Evolutionary conservation across 2,113 vertebrate species (phyloP).

Genomic region (Xiphophorus maculatus): DNA sequence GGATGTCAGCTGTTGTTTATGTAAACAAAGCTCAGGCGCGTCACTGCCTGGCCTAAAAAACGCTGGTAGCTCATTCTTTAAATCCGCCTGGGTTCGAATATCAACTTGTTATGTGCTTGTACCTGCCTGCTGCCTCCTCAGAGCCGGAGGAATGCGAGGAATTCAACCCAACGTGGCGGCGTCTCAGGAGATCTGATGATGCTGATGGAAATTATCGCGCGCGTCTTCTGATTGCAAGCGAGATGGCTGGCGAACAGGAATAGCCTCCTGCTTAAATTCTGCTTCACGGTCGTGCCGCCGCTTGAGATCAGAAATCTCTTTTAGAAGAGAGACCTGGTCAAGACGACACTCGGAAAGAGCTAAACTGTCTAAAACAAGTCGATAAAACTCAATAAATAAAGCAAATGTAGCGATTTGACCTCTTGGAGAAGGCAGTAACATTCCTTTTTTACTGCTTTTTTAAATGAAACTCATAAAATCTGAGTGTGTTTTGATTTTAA

Average conservation of each 20-base stretch:
- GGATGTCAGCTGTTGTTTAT: conserved; percentile 22
- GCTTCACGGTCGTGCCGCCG: conserved; percentile 12
- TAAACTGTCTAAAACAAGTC: background rate
- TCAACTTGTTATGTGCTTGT: conserved; percentile 21
- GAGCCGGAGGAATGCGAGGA: conserved; percentile 62
- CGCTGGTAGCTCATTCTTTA: conserved; percentile 9
- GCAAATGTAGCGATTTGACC: background rate
- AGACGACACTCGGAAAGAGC: background rate
- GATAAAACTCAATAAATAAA: background rate
- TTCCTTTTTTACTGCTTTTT: background rate
- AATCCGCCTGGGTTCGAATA: conserved; percentile 6
- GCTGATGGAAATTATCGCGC: background rate
- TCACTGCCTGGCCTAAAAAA: background rate
- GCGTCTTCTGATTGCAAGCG: background rate
- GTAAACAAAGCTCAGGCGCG: background rate
- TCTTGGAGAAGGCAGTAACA: background rate
- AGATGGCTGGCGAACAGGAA: background rate
- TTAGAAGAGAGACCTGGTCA: background rate
- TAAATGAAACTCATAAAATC: too few relatives aligned
- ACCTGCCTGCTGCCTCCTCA: conserved; percentile 24
- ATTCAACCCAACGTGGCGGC: conserved; percentile 60
- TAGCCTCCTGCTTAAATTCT: conserved; percentile 16
- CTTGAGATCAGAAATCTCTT: background rate
- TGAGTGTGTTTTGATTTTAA: background rate
- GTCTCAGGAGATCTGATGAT: conserved; percentile 48